These are phyloP conservation scores for Apodemus speciosus DNA, from an alignment of 2,113 vertebrate species.

Conservation along the genomic window DNA sequence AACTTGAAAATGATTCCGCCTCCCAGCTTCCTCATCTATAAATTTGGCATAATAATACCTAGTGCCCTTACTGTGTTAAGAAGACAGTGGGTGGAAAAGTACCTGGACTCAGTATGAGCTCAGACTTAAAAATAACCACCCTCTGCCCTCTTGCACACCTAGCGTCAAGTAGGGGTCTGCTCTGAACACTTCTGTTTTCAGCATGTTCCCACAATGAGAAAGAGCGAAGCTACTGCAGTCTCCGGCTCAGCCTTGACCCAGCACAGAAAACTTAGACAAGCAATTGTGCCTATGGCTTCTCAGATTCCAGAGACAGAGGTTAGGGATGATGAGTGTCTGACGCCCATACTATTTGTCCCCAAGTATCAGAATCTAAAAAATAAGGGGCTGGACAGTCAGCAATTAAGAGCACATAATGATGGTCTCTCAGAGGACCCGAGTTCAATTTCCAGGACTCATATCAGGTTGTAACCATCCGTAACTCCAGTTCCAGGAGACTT, in stretches of 20 bases:
- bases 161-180: background rate
- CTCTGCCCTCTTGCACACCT: background rate
- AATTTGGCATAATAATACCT: background rate
- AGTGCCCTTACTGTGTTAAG: background rate
- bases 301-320: background rate
- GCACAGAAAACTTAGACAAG: background rate
- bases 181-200: background rate
- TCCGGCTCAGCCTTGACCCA: background rate
- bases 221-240: background rate
- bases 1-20: conserved; percentile 13
- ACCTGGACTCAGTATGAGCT: background rate
- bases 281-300: background rate
- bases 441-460: background rate
- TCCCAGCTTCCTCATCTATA: conserved; percentile 19
- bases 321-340: background rate
- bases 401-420: background rate
- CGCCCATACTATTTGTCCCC: background rate
- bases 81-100: background rate
- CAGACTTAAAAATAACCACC: background rate
- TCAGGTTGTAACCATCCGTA: background rate
- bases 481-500: background rate
- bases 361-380: background rate
- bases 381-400: background rate
- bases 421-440: background rate
- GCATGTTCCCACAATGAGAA: background rate